A percentile compares a stretch with the other conserved stretches of the same genome.
phyloP scores from a whole-genome alignment of 1,140 invertebrate species.

The Amphibalanus amphitrite region DNA sequence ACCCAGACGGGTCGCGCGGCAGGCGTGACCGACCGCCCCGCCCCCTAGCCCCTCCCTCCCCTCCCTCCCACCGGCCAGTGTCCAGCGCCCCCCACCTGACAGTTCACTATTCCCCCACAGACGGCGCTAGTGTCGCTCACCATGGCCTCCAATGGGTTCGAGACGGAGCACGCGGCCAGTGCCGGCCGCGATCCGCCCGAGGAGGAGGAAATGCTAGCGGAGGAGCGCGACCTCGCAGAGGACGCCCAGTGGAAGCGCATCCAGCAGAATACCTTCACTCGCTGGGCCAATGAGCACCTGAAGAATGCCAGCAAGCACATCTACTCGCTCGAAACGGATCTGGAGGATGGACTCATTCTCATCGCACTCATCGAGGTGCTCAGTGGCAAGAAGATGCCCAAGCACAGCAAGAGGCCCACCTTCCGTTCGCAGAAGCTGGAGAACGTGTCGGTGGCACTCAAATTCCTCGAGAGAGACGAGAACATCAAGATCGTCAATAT shows the following conservation, averaged over 20 bases:
- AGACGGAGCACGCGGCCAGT: neutral
- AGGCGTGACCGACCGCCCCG: no score
- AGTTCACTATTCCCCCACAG: neutral
- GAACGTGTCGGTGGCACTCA: slow-evolving; percentile 78
- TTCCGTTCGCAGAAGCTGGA: slow-evolving; percentile 78
- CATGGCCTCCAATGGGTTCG: neutral
- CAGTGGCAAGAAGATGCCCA: slow-evolving; percentile 59
- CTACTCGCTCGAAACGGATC: slow-evolving; percentile 61
- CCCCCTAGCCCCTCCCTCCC: neutral
- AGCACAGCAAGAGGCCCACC: slow-evolving; percentile 69
- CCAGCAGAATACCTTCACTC: slow-evolving; percentile 86
- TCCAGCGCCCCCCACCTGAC: neutral
- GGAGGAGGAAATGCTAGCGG: slow-evolving; percentile 58
- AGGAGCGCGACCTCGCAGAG: slow-evolving; percentile 67
- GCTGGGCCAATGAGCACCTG: slow-evolving; percentile 87
- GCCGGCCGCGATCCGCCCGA: slow-evolving; percentile 19
- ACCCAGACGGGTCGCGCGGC: no score
- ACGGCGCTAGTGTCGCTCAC: neutral
- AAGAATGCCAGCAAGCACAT: slow-evolving; percentile 63
- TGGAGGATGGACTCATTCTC: slow-evolving; percentile 66
- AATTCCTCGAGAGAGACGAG: slow-evolving; percentile 72
- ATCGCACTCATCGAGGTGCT: slow-evolving; percentile 72
- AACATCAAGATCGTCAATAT: slow-evolving; percentile 86
- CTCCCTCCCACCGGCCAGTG: neutral
- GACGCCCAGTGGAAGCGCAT: slow-evolving; percentile 87